Base-by-base conservation (phyloP, 2,888 invertebrate species). In the Limnephilus auricula region DNA sequence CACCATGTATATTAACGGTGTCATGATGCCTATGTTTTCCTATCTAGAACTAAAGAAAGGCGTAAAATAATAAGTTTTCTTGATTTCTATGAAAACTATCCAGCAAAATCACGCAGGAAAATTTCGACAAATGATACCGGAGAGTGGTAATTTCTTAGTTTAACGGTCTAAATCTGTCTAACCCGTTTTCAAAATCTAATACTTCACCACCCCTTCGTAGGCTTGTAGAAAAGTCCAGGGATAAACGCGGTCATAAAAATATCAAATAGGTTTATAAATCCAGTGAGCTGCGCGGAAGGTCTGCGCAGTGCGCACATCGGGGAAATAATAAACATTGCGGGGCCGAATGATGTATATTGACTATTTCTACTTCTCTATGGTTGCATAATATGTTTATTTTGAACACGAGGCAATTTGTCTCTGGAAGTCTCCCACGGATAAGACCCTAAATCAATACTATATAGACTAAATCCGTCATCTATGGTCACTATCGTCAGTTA, bases 401-500 rank as follows among this genome's bases (percentile, higher is more conserved):
- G 65, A 86, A 86, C 13, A 79, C 86, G 87, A 18, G 79, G n/a
- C 87, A 88, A 79, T 88, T 88, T 79, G 87, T 88, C 87, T 88
- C 25, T 32, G 13, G 30, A n/a, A n/a, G n/a, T n/a, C n/a, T n/a
- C n/a, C n/a, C n/a, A n/a, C n/a, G n/a, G n/a, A n/a, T n/a, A n/a
- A n/a, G n/a, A n/a, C n/a, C n/a, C n/a, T n/a, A n/a, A n/a, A n/a
- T n/a, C n/a, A n/a, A n/a, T n/a, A n/a, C n/a, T n/a, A n/a, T n/a
- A n/a, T n/a, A n/a, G n/a, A n/a, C n/a, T n/a, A n/a, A n/a, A n/a
- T n/a, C n/a, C n/a, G n/a, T n/a, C n/a, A n/a, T n/a, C n/a, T n/a
- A n/a, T n/a, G n/a, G n/a, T n/a, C n/a, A n/a, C n/a, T n/a, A n/a
- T n/a, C n/a, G n/a, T n/a, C n/a, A n/a, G n/a, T n/a, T n/a, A n/a